Percentiles rank a stretch among this genome's conserved stretches.
Evolutionary conservation across 2,888 invertebrate species (phyloP).

Genomic region (Sympetrum striolatum): DNA sequence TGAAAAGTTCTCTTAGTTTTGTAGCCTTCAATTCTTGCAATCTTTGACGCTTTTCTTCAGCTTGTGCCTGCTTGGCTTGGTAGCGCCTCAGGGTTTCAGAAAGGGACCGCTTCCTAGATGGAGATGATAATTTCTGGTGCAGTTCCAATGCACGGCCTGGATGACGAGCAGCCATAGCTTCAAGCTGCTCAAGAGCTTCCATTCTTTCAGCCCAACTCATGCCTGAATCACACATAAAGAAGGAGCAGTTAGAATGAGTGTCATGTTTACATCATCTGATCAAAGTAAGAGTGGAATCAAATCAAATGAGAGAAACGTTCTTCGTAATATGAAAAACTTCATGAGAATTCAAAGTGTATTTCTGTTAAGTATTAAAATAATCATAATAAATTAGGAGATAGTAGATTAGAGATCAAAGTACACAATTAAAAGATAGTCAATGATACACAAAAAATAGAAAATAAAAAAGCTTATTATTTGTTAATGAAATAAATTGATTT

Average conservation of each 20-base stretch:
- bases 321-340: neutral
- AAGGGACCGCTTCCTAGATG: conserved; percentile 83
- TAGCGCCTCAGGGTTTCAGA: conserved; percentile 80
- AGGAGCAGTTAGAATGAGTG: too few relatives aligned
- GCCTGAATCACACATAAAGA: neutral
- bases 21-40: conserved; percentile 84
- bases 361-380: too few relatives aligned
- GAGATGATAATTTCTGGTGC: conserved; percentile 92
- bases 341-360: neutral
- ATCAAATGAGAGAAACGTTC: neutral
- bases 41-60: conserved; percentile 83
- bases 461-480: too few relatives aligned
- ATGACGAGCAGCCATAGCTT: conserved; percentile 82
- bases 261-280: conserved; percentile 48
- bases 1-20: conserved; percentile 83
- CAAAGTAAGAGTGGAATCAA: conserved; percentile 40
- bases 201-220: conserved; percentile 89
- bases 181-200: conserved; percentile 78
- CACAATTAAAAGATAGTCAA: too few relatives aligned
- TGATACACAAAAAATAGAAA: too few relatives aligned
- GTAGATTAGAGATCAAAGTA: too few relatives aligned
- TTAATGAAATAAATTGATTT: too few relatives aligned
- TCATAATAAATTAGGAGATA: too few relatives aligned
- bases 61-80: conserved; percentile 90
- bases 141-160: conserved; percentile 91